Percentiles rank a stretch among this genome's conserved stretches.
phyloP scores from a whole-genome alignment of 1,140 invertebrate species.

The Atta cephalotes region DNA sequence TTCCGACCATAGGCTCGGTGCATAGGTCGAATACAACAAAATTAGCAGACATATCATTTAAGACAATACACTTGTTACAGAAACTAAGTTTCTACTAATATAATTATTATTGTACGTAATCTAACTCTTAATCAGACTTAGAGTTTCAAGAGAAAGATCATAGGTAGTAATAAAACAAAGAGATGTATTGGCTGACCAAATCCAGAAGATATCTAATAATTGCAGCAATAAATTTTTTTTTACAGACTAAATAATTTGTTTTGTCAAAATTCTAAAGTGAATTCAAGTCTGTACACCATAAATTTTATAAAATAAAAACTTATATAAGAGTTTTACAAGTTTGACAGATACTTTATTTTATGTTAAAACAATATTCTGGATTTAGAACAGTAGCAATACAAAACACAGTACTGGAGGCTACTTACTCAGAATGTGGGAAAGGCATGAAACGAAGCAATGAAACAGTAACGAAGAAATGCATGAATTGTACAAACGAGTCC shows the following conservation, averaged over 20 bases:
- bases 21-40: slow-evolving; percentile 79
- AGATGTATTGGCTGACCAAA: slow-evolving; percentile 51
- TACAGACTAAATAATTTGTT: background rate
- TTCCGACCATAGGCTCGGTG: slow-evolving; percentile 76
- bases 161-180: slow-evolving; percentile 68
- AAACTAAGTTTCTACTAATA: slow-evolving; percentile 85
- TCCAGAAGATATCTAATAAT: slow-evolving; percentile 62
- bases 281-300: background rate
- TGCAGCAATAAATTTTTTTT: slow-evolving; percentile 26
- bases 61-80: slow-evolving; percentile 86
- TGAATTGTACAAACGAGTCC: slow-evolving; percentile 86
- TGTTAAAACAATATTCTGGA: slow-evolving; percentile 57
- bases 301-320: slow-evolving; percentile 5
- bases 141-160: slow-evolving; percentile 66
- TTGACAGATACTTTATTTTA: background rate
- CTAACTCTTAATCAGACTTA: slow-evolving; percentile 78
- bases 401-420: slow-evolving; percentile 80
- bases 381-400: slow-evolving; percentile 47
- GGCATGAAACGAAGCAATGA: slow-evolving; percentile 84
- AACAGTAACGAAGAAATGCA: slow-evolving; percentile 85
- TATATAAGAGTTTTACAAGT: background rate
- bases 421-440: slow-evolving; percentile 78
- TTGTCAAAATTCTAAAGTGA: slow-evolving; percentile 2
- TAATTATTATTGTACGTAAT: slow-evolving; percentile 83
- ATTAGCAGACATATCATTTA: slow-evolving; percentile 87